Percentiles rank a stretch among this genome's conserved stretches.
These are phyloP conservation scores for Odobenus rosmarus DNA, from an alignment of 2,113 vertebrate genomes.

Conservation along the genomic window DNA sequence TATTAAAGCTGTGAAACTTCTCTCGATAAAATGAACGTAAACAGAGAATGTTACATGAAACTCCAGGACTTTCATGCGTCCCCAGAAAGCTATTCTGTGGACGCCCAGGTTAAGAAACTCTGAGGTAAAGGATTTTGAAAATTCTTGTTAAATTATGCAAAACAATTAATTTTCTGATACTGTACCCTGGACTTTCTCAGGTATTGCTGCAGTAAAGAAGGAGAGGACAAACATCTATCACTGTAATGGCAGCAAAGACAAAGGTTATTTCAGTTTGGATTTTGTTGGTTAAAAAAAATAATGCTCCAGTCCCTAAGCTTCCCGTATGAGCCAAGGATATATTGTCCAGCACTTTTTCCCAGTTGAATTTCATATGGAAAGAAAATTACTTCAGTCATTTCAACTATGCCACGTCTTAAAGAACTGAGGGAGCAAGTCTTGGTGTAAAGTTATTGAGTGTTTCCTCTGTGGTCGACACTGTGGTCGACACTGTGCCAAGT, in stretches of 20 bases:
- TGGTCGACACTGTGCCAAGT: not conserved
- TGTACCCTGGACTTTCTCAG: not conserved
- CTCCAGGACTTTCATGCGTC: not conserved
- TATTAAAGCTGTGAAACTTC: constrained; percentile 16
- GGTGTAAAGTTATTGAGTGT: not conserved
- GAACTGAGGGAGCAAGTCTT: not conserved
- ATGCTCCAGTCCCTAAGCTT: not conserved
- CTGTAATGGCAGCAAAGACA: not conserved
- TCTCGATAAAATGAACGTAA: constrained; percentile 26
- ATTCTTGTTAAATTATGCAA: constrained; percentile 6
- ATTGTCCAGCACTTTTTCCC: not conserved
- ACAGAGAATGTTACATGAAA: constrained; percentile 18
- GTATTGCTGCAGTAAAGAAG: not conserved
- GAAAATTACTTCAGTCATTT: not conserved
- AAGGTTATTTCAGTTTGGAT: not conserved
- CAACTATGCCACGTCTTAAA: not conserved
- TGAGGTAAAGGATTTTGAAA: constrained; percentile 13
- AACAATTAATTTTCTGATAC: constrained; percentile 1
- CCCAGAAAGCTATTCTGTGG: not conserved
- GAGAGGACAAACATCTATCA: not conserved
- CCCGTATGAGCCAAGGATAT: not conserved
- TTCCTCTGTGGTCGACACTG: not conserved
- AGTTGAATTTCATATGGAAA: constrained; percentile 29
- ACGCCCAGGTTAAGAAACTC: not conserved
- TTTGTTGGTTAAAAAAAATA: constrained; percentile 29